These are phyloP conservation scores for Lasius fuliginosus DNA, from an alignment of 2,888 invertebrate species.

Conservation along the genomic window DNA sequence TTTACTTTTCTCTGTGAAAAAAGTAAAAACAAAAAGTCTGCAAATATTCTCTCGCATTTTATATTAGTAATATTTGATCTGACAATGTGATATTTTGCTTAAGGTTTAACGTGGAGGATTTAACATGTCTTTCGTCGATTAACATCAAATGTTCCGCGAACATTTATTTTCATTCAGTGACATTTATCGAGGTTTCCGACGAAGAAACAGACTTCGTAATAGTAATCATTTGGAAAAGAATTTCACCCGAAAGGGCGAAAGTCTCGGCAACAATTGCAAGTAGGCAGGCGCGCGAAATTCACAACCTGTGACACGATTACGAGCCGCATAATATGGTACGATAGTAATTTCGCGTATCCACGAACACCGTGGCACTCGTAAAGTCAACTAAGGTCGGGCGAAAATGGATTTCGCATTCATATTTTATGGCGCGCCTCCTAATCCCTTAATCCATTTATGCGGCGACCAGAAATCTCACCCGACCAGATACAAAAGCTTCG, in stretches of 20 bases:
- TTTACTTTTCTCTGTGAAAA: neutral
- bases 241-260: neutral
- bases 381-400: slow-evolving; percentile 4
- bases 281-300: slow-evolving; percentile 17
- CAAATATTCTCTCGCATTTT: neutral
- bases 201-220: neutral
- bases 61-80: neutral
- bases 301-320: neutral
- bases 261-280: neutral
- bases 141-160: neutral
- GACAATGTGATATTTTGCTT: neutral
- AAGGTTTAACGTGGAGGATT: neutral
- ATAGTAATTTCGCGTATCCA: slow-evolving; percentile 25
- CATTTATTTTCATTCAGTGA: neutral
- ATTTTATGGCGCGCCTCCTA: slow-evolving; percentile 2
- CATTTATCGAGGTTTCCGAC: neutral
- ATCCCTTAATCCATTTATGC: slow-evolving; percentile 32
- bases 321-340: neutral
- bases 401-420: slow-evolving; percentile 20
- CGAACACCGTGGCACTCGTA: neutral
- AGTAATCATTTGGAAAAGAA: neutral
- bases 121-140: neutral
- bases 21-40: neutral
- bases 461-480: slow-evolving; percentile 11
- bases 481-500: neutral